Conservation (phyloP, 2,113 vertebrate genomes). For the Rhegmatorhina hoffmannsi region DNA sequence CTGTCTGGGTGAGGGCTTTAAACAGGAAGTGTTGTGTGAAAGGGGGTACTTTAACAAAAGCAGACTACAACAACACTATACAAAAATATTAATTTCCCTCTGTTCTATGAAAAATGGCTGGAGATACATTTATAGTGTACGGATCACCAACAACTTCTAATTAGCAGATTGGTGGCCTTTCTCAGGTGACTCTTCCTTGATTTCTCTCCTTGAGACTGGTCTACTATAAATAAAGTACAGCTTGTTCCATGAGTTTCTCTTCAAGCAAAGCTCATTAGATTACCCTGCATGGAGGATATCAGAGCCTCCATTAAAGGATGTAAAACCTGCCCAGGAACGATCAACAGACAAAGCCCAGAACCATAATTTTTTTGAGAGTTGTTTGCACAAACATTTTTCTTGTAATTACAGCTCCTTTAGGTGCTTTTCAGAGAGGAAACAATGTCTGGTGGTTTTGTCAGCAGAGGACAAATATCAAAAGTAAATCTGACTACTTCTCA, state of each 20-base stretch:
- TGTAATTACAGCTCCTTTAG: background rate
- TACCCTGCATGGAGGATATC: background rate
- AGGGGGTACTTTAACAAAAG: background rate
- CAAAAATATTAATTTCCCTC: background rate
- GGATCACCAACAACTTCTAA: background rate
- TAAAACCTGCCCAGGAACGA: background rate
- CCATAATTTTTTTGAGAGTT: background rate
- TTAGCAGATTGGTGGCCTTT: background rate
- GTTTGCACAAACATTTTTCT: background rate
- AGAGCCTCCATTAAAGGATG: background rate
- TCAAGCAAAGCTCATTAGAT: background rate
- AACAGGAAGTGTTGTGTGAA: background rate
- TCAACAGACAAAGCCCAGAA: background rate
- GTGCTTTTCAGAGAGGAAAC: background rate
- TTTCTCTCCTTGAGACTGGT: background rate
- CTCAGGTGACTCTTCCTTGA: background rate
- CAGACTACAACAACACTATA: background rate
- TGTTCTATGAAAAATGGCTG: background rate
- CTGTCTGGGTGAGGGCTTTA: background rate
- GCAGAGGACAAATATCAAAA: background rate
- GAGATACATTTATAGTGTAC: background rate
- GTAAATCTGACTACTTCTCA: background rate
- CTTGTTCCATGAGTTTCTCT: background rate
- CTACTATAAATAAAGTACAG: background rate
- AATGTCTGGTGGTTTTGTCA: background rate